Base-by-base conservation (phyloP, 2,888 invertebrate species). In the Syritta pipiens region DNA sequence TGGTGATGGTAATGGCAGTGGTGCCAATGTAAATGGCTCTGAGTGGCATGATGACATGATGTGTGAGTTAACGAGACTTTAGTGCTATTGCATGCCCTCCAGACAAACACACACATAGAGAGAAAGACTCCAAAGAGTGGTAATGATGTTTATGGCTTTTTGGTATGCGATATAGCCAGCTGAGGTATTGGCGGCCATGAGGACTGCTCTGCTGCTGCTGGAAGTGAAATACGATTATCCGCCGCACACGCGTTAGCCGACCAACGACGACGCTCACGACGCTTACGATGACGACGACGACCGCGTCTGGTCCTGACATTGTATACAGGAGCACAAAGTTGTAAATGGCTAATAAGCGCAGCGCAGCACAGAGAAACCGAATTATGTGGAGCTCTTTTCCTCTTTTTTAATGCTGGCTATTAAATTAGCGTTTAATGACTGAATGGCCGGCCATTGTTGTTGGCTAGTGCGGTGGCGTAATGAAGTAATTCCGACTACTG, bases 281-380 rank as follows among this genome's bases (percentile, higher is more conserved):
- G n/a, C n/a, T n/a, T n/a, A n/a, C n/a, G n/a, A n/a, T n/a, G n/a
- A n/a, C n/a, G n/a, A n/a, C n/a, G n/a, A 14, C 14, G 37, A 14
- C 14, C 9, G 26, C 20, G 14, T 17, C 14, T 55, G 17, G n/a
- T 20, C 4, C n/a, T 30, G 7, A 40, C 37, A 10, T 42, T 42
- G 51, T 42, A 42, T 22, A 9, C 42, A 32, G 32, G 6, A 53
- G 51, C 32, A 53, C 2, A 53, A 24, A 32, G 40, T 24, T 30
- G 30, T 51, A 46, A 44, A 53, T 32, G 51, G 42, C 63, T 63
- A 30, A 44, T 53, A 63, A 53, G 63, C 42, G 40, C 30, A 51
- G 42, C 42, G 22, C 28, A 40, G 40, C 20, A 22, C 22, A 42
- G 42, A n/a, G 28, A 42, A 53, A 1, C 30, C 32, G 24, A 20